Conservation (phyloP, 1,140 invertebrate species). For the Rhopalosiphum padi region DNA sequence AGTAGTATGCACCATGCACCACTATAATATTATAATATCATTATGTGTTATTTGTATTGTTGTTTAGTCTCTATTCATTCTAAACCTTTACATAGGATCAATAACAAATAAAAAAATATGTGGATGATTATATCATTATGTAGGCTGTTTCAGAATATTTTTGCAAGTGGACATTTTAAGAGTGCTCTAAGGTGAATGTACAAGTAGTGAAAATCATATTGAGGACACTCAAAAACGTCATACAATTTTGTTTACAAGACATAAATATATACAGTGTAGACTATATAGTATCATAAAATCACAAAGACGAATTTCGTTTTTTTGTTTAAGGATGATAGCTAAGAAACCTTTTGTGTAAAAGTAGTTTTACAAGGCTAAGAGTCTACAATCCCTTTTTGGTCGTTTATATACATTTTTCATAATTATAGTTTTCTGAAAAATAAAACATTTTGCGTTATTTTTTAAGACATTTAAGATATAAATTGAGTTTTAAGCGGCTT, state of each 20-base stretch:
- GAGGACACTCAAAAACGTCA: background rate
- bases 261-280: background rate
- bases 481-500: background rate
- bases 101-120: background rate
- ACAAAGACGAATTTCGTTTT: background rate
- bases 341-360: background rate
- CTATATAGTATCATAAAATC: background rate
- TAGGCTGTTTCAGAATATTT: background rate
- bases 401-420: background rate
- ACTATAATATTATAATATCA: background rate
- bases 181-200: background rate
- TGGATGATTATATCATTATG: background rate
- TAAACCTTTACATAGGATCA: background rate
- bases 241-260: background rate
- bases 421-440: background rate
- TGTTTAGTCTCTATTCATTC: background rate
- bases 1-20: background rate
- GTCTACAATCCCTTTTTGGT: background rate
- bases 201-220: background rate
- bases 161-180: background rate
- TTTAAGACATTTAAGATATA: background rate
- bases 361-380: background rate
- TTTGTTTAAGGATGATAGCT: background rate
- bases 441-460: background rate
- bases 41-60: background rate